Base-by-base conservation (phyloP, 2,888 invertebrate genomes). In the Lepidochitona cinerea region DNA sequence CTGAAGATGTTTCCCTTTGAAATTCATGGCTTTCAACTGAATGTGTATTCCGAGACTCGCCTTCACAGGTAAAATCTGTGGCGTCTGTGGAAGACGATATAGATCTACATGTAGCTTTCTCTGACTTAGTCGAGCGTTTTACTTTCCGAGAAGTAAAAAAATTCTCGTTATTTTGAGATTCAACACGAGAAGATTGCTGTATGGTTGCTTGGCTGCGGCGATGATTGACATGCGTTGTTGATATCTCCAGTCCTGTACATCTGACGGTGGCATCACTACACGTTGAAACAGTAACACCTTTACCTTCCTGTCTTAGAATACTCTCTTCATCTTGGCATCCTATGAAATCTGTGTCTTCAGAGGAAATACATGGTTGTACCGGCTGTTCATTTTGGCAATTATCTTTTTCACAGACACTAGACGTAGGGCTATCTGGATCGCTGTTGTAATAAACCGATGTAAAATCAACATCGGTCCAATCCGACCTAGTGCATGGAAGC, bases 221-320 rank as follows among this genome's bases (percentile, higher is more conserved):
- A 59, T 59, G 59, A 59, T 59, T 59, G 59, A 59, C 59, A 59
- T 4, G 29, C n/a, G n/a, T n/a, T 59, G 59, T 26, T 59, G 59
- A 59, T 59, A 29, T 59, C 4, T 32, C 18, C 1, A 1, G 4
- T 4, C 26, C 32, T 7, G 14, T 26, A 59, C 59, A 29, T 29
- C 23, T 29, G 32, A 23, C 32, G 14, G 29, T 59, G 23, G 23
- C 29, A 14, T 59, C 1, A 32, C 59, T 26, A n/a, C n/a, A n/a
- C n/a, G n/a, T n/a, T n/a, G n/a, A n/a, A n/a, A n/a, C n/a, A n/a
- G n/a, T n/a, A n/a, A n/a, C n/a, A n/a, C n/a, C n/a, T n/a, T n/a
- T n/a, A n/a, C n/a, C n/a, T n/a, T n/a, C n/a, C n/a, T n/a, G n/a
- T n/a, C n/a, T n/a, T n/a, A n/a, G n/a, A n/a, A n/a, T n/a, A n/a